Evolutionary conservation across 2,113 vertebrate genomes (phyloP), one percentile per base, ranked within the genome.

Genomic region (Sinocyclocheilus rhinocerous): DNA sequence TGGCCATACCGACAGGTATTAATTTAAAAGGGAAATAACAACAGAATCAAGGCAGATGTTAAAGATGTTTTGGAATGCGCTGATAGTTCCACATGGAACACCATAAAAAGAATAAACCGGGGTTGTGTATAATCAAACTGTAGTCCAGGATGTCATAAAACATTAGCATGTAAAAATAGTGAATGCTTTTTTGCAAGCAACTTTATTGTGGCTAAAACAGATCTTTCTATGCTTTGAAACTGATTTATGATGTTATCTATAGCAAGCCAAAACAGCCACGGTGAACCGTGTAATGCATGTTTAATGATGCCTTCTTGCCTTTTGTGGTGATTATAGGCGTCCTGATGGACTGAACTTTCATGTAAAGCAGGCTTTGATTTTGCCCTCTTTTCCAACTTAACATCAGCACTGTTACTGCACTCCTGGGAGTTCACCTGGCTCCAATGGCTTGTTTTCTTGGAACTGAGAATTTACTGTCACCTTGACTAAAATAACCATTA

Each of bases 21-120:
- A 76, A 85, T 88, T 83, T 52, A 85, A 88, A 78, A 79, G 76
- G 78, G 79, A 87, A 88, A 83, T 84, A 78, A 89, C 87, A 85
- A 86, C 85, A 87, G 79, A 81, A 88, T 45, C 82, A 45, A 65
- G 24, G 42, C 78, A 84, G 76, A 89, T 77, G 83, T 88, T 82
- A 76, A 59, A 85, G 87, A 77, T 48, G 83, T 65, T 78, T 73
- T 55, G 72, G 81, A 83, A 36, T 29, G 81, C 81, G 36, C 65
- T 42, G 9, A 55, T 7, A 16, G 12, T 70, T 85, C 52, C 69
- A 69, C 15, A 50, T 80, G 81, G 61, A 87, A 48, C 65, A 57
- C 26, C 45, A 50, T 50, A 72, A 70, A 70, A 70, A 72, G 81
- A 83, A 83, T 57, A 72, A 72, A 72, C 26, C 6, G 26, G 81